Conservation (phyloP, 2,888 invertebrate genomes). For the Theodoxus fluviatilis region DNA sequence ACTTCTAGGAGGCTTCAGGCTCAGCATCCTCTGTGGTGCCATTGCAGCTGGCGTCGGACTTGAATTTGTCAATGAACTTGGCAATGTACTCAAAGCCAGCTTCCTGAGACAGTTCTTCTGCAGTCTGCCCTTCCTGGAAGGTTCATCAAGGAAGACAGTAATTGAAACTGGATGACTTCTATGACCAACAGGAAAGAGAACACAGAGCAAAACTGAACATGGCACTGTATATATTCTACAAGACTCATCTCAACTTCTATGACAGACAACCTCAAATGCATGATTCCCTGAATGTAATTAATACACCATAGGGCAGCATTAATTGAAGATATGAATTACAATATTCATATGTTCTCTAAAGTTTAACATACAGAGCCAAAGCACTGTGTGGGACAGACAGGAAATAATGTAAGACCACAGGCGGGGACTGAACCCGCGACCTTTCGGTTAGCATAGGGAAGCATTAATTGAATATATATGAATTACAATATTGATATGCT, state of each 20-base stretch:
- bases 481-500: background rate
- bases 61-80: slow-evolving; percentile 45
- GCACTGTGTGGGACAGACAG: no score
- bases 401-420: no score
- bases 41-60: background rate
- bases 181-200: background rate
- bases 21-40: background rate
- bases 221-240: background rate
- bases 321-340: no score
- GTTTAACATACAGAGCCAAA: no score
- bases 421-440: no score
- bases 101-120: slow-evolving; percentile 60
- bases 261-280: background rate
- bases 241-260: background rate
- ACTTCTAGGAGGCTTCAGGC: no score
- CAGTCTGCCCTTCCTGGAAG: slow-evolving; percentile 59
- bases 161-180: background rate
- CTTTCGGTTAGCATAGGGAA: no score
- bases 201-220: background rate
- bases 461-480: background rate
- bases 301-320: no score
- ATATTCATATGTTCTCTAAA: no score
- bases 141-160: slow-evolving; percentile 20
- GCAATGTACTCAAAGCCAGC: slow-evolving; percentile 60
- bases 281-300: background rate